A percentile compares a stretch with the other conserved stretches of the same genome.
These are phyloP conservation scores for Damaliscus lunatus DNA, from an alignment of 2,113 vertebrate species.

Conservation along the genomic window DNA sequence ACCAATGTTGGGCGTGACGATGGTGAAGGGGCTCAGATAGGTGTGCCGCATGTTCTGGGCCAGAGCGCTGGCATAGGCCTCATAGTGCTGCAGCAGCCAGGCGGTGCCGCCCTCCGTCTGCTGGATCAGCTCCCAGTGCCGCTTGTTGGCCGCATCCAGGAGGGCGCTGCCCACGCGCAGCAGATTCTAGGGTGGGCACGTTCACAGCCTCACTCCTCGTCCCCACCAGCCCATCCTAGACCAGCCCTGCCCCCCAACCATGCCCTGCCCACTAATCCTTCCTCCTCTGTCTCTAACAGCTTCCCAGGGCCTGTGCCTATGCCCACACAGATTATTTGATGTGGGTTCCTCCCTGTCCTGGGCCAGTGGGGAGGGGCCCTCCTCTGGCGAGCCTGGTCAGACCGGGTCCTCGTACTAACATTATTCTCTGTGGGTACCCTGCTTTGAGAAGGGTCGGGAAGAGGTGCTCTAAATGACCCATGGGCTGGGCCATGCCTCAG, in stretches of 20 bases:
- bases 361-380: not conserved
- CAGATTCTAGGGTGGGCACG: slow-evolving; percentile 85
- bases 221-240: not conserved
- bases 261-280: not conserved
- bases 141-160: slow-evolving; percentile 85
- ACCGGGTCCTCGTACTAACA: not conserved
- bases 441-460: not conserved
- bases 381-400: not conserved
- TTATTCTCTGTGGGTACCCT: not conserved
- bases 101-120: slow-evolving; percentile 92
- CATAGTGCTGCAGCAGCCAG: slow-evolving; percentile 88
- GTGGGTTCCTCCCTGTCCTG: not conserved
- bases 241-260: not conserved
- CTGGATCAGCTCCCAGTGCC: slow-evolving; percentile 97
- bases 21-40: slow-evolving; percentile 97
- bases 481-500: not conserved
- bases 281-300: not conserved
- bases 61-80: slow-evolving; percentile 92
- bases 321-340: not conserved
- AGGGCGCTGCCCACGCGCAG: slow-evolving; percentile 92
- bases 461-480: not conserved
- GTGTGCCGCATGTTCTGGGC: slow-evolving; percentile 97
- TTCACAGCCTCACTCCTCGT: not conserved
- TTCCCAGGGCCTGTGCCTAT: not conserved
- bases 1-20: slow-evolving; percentile 96